These are phyloP conservation scores for Candoia aspera DNA, from an alignment of 2,113 vertebrate species.

Conservation along the genomic window DNA sequence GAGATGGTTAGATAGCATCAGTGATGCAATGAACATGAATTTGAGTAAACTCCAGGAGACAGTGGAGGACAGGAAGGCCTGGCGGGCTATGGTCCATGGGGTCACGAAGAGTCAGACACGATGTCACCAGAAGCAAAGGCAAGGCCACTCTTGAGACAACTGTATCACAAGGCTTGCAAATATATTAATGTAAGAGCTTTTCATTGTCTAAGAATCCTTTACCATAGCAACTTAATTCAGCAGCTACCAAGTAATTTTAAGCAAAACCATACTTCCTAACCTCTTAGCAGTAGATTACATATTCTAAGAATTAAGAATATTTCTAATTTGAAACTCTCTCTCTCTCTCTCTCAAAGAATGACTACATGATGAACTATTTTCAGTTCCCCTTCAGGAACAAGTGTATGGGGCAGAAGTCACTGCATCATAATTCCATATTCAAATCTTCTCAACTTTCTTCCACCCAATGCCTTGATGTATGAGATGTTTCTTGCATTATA, in stretches of 20 bases:
- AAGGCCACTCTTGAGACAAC: constrained; percentile 67
- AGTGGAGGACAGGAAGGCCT: too few relatives aligned
- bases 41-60: too few relatives aligned
- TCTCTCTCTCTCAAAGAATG: constrained; percentile 48
- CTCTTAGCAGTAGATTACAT: constrained; percentile 42
- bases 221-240: constrained; percentile 77
- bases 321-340: constrained; percentile 47
- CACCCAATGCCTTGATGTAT: constrained; percentile 21
- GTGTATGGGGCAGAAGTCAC: constrained; percentile 42
- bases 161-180: constrained; percentile 68
- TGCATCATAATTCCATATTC: constrained; percentile 62
- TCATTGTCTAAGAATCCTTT: constrained; percentile 74
- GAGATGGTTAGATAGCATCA: too few relatives aligned
- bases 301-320: constrained; percentile 57
- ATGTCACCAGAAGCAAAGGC: constrained; percentile 64
- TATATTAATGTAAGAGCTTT: constrained; percentile 72
- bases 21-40: too few relatives aligned
- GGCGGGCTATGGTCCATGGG: too few relatives aligned
- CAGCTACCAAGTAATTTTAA: constrained; percentile 74
- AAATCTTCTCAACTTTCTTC: constrained; percentile 53
- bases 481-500: constrained; percentile 53
- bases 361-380: constrained; percentile 60
- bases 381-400: constrained; percentile 58
- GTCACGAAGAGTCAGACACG: too few relatives aligned
- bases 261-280: constrained; percentile 64